Percentiles rank a stretch among this genome's conserved stretches.
phyloP scores from a whole-genome alignment of 1,140 invertebrate genomes.

The Camponotus pennsylvanicus region DNA sequence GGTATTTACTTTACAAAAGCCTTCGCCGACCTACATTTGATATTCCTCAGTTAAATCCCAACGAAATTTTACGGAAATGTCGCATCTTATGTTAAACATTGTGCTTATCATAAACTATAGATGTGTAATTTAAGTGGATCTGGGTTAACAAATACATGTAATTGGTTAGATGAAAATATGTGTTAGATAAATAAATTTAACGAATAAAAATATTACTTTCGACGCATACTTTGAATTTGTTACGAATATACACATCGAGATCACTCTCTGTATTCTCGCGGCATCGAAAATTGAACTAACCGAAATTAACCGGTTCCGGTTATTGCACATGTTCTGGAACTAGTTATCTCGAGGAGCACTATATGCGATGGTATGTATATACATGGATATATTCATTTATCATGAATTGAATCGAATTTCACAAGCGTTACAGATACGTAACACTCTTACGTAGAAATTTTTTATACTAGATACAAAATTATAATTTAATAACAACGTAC shows the following conservation, averaged over 20 bases:
- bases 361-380: conserved; percentile 17
- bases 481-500: background rate
- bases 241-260: background rate
- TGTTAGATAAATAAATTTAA: too few relatives aligned
- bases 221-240: too few relatives aligned
- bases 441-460: background rate
- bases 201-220: too few relatives aligned
- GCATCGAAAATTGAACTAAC: conserved; percentile 18
- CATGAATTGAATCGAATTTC: conserved; percentile 28
- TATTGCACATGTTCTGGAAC: conserved; percentile 35
- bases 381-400: conserved; percentile 45
- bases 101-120: too few relatives aligned
- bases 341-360: conserved; percentile 28
- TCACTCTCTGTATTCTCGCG: background rate
- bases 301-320: conserved; percentile 37
- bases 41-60: too few relatives aligned
- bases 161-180: background rate
- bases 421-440: background rate
- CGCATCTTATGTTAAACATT: too few relatives aligned
- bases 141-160: too few relatives aligned
- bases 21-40: background rate
- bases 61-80: too few relatives aligned
- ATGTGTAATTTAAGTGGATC: too few relatives aligned
- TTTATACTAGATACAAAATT: conserved; percentile 1
- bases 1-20: background rate